Percentiles rank a stretch among this genome's conserved stretches.
Evolutionary conservation across 2,888 invertebrate genomes (phyloP).

Genomic region (Cryptophagus acutangulus): DNA sequence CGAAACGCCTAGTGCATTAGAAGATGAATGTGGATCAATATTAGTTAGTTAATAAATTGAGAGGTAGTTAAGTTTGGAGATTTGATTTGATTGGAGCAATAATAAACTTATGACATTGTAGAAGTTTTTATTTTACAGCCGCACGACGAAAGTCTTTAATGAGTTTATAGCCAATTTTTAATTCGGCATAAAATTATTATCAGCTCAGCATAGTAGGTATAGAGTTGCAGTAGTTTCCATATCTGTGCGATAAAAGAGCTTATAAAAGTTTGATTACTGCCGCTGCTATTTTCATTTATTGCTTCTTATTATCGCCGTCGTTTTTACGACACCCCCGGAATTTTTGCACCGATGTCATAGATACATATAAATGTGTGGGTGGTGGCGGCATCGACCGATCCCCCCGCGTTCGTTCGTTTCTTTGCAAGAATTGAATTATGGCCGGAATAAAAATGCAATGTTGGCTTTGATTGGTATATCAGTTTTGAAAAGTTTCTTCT

Average conservation of each 20-base stretch:
- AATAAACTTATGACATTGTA: neutral
- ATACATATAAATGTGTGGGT: neutral
- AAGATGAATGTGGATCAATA: no score
- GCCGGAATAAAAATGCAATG: neutral
- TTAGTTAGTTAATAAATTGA: no score
- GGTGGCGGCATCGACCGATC: neutral
- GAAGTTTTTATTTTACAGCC: neutral
- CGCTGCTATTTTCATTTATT: neutral
- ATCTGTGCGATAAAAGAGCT: slow-evolving; percentile 1
- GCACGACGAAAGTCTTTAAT: neutral
- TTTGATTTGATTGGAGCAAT: no score
- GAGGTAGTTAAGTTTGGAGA: no score
- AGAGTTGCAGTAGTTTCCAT: neutral
- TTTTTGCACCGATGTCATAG: neutral
- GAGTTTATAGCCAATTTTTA: neutral
- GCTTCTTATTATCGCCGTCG: slow-evolving; percentile 3
- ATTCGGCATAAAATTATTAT: neutral
- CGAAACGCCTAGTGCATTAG: no score
- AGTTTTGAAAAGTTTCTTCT: slow-evolving; percentile 2
- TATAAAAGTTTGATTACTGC: slow-evolving; percentile 5
- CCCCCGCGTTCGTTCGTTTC: neutral
- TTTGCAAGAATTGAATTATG: neutral
- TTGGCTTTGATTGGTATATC: slow-evolving; percentile 4
- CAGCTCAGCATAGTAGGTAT: no score
- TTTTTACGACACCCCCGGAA: slow-evolving; percentile 1